Conservation (phyloP, 2,113 vertebrate species). For the Opisthocomus hoazin region DNA sequence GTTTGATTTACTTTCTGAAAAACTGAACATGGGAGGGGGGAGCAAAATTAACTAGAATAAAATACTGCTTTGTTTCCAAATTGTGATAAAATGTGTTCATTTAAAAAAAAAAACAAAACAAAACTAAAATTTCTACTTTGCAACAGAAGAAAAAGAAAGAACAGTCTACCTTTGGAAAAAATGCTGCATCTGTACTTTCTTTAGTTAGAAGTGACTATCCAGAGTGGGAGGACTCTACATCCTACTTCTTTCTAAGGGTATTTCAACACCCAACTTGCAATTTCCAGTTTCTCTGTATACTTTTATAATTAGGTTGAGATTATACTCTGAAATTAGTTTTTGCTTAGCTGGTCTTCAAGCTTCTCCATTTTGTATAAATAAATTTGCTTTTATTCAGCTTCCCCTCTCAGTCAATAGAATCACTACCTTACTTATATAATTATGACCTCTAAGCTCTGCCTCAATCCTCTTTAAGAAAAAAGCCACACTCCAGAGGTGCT, state of each 20-base stretch:
- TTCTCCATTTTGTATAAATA: conserved; percentile 4
- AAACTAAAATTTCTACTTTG: background rate
- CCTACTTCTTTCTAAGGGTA: background rate
- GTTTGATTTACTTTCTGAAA: background rate
- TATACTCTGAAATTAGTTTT: background rate
- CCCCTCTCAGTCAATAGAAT: background rate
- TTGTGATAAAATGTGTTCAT: background rate
- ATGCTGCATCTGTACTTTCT: background rate
- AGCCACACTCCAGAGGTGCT: background rate
- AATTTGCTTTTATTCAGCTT: background rate
- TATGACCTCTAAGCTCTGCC: background rate
- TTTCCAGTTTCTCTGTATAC: background rate
- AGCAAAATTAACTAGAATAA: background rate
- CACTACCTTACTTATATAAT: background rate
- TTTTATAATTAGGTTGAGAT: background rate
- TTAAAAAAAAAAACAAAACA: background rate
- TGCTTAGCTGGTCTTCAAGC: background rate
- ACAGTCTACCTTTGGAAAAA: background rate
- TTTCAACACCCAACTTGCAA: background rate
- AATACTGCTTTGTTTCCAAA: background rate
- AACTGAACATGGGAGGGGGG: background rate
- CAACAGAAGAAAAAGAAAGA: background rate
- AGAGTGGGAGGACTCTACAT: background rate
- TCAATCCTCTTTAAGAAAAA: background rate
- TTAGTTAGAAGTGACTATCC: background rate